phyloP scores from a whole-genome alignment of 2,888 invertebrate species.

The Drosophila pseudotalamancana region DNA sequence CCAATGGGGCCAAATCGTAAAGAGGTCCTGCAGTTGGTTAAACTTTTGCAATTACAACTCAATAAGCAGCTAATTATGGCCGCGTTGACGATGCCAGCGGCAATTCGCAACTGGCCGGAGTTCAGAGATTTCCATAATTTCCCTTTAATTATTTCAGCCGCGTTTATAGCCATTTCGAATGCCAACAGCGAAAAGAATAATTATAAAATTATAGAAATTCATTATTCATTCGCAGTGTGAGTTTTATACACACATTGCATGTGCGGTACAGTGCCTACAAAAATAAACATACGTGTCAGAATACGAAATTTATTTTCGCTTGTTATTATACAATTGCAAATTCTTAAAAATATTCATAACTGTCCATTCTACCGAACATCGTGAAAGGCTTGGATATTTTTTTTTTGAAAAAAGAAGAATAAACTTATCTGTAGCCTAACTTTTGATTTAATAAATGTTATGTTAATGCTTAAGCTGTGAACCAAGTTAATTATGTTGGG shows the following conservation, averaged over 20 bases:
- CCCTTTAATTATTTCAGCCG: conserved; percentile 23
- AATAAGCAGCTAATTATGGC: conserved; percentile 68
- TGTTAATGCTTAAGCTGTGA: too few relatives aligned
- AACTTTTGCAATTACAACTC: conserved; percentile 77
- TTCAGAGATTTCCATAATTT: conserved; percentile 33
- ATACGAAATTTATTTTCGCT: too few relatives aligned
- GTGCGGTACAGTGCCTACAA: background rate
- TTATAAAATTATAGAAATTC: conserved; percentile 14
- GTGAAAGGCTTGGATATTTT: too few relatives aligned
- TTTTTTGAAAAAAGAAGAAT: too few relatives aligned
- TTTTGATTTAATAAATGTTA: too few relatives aligned
- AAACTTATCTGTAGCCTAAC: too few relatives aligned
- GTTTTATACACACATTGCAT: background rate
- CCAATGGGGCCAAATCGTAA: conserved; percentile 23
- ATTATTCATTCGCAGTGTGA: conserved; percentile 45
- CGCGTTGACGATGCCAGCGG: conserved; percentile 24
- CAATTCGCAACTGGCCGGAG: conserved; percentile 23
- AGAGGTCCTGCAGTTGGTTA: conserved; percentile 48
- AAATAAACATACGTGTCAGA: background rate
- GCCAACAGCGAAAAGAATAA: conserved; percentile 13
- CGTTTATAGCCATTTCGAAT: conserved; percentile 41
- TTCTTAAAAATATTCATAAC: too few relatives aligned
- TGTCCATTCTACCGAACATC: too few relatives aligned
- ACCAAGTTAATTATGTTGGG: too few relatives aligned
- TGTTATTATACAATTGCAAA: too few relatives aligned